Conservation (phyloP, 2,113 vertebrate species). For the Fulica atra region DNA sequence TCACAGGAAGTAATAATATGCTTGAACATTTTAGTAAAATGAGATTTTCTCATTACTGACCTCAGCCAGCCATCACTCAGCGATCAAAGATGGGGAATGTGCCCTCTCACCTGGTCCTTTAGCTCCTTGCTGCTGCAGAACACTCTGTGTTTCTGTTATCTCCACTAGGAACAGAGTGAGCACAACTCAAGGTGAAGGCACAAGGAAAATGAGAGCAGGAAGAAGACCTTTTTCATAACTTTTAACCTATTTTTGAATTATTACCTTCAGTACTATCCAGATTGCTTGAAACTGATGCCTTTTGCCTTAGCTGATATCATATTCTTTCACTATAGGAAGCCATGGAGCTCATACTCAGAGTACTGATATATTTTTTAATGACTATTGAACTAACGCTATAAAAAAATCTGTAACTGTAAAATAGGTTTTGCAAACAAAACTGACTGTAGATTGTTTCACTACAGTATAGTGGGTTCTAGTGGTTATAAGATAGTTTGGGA, state of each 20-base stretch:
- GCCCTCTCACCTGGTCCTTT: not conserved
- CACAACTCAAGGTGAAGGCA: not conserved
- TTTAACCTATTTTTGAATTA: not conserved
- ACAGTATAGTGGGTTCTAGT: not conserved
- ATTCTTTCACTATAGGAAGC: not conserved
- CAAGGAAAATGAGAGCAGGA: not conserved
- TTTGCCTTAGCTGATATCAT: not conserved
- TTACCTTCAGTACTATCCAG: not conserved
- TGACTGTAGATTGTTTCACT: rapidly evolving
- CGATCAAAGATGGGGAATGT: not conserved
- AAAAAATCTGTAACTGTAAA: not conserved
- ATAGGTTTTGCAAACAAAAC: not conserved
- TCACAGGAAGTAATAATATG: not conserved
- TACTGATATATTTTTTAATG: not conserved
- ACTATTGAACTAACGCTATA: not conserved
- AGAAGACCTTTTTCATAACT: not conserved
- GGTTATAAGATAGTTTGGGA: not conserved
- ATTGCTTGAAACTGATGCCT: not conserved
- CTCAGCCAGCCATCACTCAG: not conserved
- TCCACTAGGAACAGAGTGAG: not conserved
- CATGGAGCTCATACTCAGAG: not conserved
- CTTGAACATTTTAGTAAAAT: not conserved
- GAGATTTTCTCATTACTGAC: not conserved
- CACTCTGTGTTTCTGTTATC: not conserved
- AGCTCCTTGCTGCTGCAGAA: not conserved